These are phyloP conservation scores for Luffia ferchaultella DNA, from an alignment of 2,888 invertebrate species.

Conservation along the genomic window DNA sequence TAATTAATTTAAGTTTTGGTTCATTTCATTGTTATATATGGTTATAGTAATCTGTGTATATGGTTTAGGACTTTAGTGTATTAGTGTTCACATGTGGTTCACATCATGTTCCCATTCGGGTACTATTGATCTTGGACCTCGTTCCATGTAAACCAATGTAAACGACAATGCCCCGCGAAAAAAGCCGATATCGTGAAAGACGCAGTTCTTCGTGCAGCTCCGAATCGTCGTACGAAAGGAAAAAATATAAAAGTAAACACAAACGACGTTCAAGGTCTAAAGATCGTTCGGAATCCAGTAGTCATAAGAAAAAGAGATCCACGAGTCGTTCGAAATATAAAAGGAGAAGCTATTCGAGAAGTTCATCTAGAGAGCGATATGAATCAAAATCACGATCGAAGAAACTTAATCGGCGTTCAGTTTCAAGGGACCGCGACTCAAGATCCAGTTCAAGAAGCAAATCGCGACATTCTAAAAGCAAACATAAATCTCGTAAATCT, in stretches of 20 bases:
- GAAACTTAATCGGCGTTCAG: constrained; percentile 16
- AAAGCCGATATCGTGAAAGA: constrained; percentile 44
- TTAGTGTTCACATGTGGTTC: no score
- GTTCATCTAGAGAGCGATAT: constrained; percentile 47
- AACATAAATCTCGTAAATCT: constrained; percentile 34
- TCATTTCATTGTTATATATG: no score
- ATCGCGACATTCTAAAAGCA: constrained; percentile 32
- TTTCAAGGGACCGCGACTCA: constrained; percentile 32
- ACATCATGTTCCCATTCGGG: no score
- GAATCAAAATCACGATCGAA: constrained; percentile 43
- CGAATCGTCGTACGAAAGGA: constrained; percentile 48
- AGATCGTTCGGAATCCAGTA: constrained; percentile 43
- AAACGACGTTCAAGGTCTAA: constrained; percentile 44
- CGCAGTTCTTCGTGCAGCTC: constrained; percentile 51
- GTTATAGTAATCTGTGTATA: no score
- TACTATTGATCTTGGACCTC: no score
- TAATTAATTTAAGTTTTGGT: no score
- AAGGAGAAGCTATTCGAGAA: constrained; percentile 45
- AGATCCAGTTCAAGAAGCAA: constrained; percentile 40
- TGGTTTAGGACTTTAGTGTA: no score
- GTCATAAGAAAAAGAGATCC: constrained; percentile 38
- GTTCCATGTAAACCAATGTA: no score
- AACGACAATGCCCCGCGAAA: constrained; percentile 49
- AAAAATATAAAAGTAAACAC: constrained; percentile 45
- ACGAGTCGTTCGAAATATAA: constrained; percentile 36